Conservation (phyloP, 1,140 invertebrate genomes). For the Pseudoatta argentina region DNA sequence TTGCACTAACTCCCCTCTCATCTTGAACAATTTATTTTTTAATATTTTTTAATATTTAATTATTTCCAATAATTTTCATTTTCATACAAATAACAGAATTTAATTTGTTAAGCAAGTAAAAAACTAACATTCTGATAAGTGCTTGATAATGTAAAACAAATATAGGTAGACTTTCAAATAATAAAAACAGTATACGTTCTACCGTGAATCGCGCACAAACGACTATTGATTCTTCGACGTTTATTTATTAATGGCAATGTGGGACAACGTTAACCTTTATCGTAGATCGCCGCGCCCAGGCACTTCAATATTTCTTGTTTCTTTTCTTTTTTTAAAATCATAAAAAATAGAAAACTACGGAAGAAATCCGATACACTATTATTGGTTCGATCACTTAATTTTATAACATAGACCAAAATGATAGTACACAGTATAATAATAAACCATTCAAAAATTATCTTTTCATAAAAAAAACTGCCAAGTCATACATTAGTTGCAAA, state of each 20-base stretch:
- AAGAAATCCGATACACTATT: neutral
- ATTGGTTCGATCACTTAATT: neutral
- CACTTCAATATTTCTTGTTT: neutral
- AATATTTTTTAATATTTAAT: neutral
- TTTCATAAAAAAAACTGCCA: neutral
- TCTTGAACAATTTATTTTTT: neutral
- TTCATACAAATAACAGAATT: neutral
- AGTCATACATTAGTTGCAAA: neutral
- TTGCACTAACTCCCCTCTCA: neutral
- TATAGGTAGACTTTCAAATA: conserved; percentile 18
- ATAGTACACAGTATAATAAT: neutral
- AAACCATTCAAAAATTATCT: neutral
- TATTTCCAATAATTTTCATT: neutral
- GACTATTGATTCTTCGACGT: conserved; percentile 66
- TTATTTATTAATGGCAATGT: conserved; percentile 71
- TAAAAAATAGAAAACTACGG: neutral
- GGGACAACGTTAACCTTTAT: conserved; percentile 68
- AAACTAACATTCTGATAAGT: neutral
- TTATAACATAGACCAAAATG: neutral
- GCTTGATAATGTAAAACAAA: neutral
- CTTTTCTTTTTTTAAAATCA: neutral
- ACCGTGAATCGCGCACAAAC: conserved; percentile 34
- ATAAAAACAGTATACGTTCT: conserved; percentile 30
- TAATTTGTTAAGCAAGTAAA: conserved; percentile 7
- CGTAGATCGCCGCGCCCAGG: conserved; percentile 55